A percentile compares a stretch with the other conserved stretches of the same genome.
phyloP scores from a whole-genome alignment of 2,113 vertebrate species.

The Cheirogaleus medius region DNA sequence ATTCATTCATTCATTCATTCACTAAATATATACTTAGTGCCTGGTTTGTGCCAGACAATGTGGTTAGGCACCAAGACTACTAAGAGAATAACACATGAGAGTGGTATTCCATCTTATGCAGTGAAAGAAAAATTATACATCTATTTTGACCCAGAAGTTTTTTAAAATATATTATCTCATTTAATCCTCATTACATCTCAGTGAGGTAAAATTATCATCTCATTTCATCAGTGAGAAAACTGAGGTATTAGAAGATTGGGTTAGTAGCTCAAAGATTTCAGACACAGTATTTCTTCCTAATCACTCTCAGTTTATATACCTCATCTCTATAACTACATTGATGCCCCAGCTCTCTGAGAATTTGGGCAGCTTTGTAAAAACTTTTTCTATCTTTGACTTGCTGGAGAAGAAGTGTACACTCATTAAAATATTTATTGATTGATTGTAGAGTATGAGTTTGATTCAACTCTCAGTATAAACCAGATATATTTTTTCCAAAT shows the following conservation, averaged over 20 bases:
- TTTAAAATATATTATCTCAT: not conserved
- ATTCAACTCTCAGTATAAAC: not conserved
- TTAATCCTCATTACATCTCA: not conserved
- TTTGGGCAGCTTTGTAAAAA: not conserved
- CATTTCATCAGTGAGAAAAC: not conserved
- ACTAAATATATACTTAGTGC: not conserved
- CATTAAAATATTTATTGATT: slow-evolving; percentile 20
- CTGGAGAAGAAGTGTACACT: not conserved
- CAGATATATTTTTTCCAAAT: not conserved
- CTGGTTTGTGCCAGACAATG: not conserved
- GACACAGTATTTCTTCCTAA: not conserved
- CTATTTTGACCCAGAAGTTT: not conserved
- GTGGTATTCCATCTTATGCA: not conserved
- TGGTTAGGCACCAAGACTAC: not conserved
- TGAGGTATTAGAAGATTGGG: not conserved
- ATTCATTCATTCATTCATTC: not conserved
- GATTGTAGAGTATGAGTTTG: not conserved
- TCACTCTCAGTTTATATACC: not conserved
- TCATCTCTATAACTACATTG: not conserved
- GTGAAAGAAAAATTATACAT: not conserved
- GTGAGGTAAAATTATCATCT: not conserved
- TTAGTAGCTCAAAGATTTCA: not conserved
- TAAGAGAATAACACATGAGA: not conserved
- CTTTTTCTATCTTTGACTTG: not conserved
- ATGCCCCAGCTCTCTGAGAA: not conserved